phyloP scores from a whole-genome alignment of 2,113 vertebrate species.

The Vidua chalybeata region DNA sequence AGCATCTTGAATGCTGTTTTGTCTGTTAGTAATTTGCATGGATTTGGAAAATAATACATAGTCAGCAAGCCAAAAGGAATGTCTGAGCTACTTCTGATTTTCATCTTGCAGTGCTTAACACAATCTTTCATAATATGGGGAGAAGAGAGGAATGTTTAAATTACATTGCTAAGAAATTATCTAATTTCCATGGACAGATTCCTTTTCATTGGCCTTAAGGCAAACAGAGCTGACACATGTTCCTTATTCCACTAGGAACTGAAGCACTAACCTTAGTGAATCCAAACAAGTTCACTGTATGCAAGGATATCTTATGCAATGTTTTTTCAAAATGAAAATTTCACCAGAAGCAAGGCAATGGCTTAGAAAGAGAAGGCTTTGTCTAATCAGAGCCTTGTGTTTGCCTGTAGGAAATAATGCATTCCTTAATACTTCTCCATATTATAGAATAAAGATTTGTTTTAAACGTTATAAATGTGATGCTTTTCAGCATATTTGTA shows the following conservation, averaged over 20 bases:
- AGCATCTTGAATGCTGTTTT: conserved; percentile 5
- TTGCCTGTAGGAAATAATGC: not conserved
- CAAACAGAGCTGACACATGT: not conserved
- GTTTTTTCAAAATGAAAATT: not conserved
- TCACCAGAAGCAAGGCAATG: not conserved
- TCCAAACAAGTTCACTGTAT: not conserved
- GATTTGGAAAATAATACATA: conserved; percentile 4
- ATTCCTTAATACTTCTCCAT: not conserved
- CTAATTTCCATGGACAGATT: not conserved
- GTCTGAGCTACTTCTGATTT: conserved; percentile 14
- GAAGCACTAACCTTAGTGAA: not conserved
- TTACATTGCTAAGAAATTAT: not conserved
- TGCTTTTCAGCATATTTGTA: not conserved
- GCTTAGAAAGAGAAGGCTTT: not conserved
- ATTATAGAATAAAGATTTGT: not conserved
- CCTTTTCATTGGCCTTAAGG: not conserved
- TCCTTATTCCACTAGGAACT: conserved; percentile 2
- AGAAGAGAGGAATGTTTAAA: not conserved
- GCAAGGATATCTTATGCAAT: accelerated
- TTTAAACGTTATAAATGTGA: not conserved
- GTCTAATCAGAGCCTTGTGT: not conserved
- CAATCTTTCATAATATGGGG: not conserved
- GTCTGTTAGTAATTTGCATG: not conserved
- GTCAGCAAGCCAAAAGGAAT: not conserved
- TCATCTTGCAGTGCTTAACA: conserved; percentile 1